phyloP scores from a whole-genome alignment of 2,797 vertebrate genomes.

The Furcifer pardalis region DNA sequence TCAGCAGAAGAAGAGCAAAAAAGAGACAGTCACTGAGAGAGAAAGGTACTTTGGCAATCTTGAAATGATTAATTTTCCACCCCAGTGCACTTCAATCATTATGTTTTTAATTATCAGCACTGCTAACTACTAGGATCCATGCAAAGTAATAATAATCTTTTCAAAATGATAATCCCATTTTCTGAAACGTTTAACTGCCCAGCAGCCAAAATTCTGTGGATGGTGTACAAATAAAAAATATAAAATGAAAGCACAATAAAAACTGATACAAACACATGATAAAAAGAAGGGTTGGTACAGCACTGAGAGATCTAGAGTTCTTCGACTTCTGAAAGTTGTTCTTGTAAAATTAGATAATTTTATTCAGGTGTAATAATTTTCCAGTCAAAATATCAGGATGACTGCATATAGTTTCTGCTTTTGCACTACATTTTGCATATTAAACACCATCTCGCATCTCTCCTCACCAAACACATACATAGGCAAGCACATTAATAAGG shows the following conservation, averaged over 20 bases:
- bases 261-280: neutral
- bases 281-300: neutral
- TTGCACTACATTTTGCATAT: neutral
- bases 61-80: constrained; percentile 8
- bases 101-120: constrained; percentile 11
- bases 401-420: neutral
- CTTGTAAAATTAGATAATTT: neutral
- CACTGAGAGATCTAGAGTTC: neutral
- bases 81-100: neutral
- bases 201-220: neutral
- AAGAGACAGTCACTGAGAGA: too few species aligned
- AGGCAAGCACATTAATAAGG: neutral
- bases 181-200: neutral
- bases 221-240: neutral
- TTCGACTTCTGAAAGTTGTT: too few species aligned
- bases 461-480: neutral
- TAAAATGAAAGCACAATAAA: neutral
- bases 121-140: neutral
- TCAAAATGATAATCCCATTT: neutral
- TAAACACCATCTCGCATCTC: neutral
- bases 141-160: neutral
- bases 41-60: neutral
- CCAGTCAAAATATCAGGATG: neutral
- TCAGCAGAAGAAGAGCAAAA: neutral
- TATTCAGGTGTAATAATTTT: neutral